Conservation (phyloP, 2,797 vertebrate species). For the Meriones psammophilus region DNA sequence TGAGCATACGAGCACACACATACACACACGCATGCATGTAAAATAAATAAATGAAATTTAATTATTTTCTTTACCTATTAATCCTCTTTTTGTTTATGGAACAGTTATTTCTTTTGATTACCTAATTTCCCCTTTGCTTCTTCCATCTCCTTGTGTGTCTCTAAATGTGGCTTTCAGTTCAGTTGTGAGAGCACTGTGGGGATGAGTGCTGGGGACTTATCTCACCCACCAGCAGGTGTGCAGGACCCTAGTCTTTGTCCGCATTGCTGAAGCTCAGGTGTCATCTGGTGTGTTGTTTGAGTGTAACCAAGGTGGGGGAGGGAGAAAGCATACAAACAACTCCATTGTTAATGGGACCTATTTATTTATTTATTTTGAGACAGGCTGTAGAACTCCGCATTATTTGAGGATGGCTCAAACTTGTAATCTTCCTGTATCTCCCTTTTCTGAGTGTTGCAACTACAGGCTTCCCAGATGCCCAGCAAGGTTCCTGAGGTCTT, state of each 20-base stretch:
- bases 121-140: not conserved
- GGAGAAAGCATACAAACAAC: not conserved
- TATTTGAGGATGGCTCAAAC: not conserved
- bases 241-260: not conserved
- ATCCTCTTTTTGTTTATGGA: constrained; percentile 8
- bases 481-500: constrained; percentile 1
- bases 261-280: not conserved
- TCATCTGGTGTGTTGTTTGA: not conserved
- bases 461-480: not conserved
- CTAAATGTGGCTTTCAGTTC: not conserved
- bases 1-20: not conserved
- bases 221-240: not conserved
- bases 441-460: not conserved
- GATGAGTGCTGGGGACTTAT: not conserved
- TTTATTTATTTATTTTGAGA: not conserved
- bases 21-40: not conserved
- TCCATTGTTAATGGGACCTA: not conserved
- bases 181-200: accelerated
- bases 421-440: not conserved
- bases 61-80: not conserved
- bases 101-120: not conserved
- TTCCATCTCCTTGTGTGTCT: not conserved
- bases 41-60: not conserved
- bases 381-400: not conserved
- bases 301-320: too few relatives aligned